These are phyloP conservation scores for Nemapogon koenigi DNA, from an alignment of 2,888 invertebrate genomes.

Conservation along the genomic window DNA sequence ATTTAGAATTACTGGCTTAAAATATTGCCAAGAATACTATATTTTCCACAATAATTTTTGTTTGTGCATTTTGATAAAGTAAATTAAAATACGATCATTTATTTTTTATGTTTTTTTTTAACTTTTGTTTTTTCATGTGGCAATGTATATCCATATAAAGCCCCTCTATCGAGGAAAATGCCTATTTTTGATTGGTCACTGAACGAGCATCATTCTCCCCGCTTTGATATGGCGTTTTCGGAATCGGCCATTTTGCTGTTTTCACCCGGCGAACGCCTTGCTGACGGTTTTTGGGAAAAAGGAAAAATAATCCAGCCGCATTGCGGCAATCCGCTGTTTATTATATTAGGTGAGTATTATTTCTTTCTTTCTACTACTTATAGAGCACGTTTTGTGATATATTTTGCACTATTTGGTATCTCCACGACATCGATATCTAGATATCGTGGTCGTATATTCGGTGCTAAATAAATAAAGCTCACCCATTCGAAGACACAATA, in stretches of 20 bases:
- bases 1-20: too few relatives aligned
- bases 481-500: constrained; percentile 56
- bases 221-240: constrained; percentile 23
- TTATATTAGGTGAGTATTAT: constrained; percentile 30
- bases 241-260: constrained; percentile 44
- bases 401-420: constrained; percentile 65
- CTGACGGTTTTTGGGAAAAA: constrained; percentile 13
- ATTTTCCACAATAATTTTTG: neutral
- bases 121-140: constrained; percentile 26
- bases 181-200: constrained; percentile 53
- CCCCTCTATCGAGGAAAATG: constrained; percentile 29
- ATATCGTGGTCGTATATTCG: constrained; percentile 65
- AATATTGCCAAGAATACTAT: neutral
- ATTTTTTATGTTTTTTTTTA: too few relatives aligned
- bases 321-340: constrained; percentile 37
- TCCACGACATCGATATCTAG: constrained; percentile 54
- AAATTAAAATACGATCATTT: neutral
- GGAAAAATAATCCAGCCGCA: constrained; percentile 36
- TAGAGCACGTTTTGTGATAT: neutral
- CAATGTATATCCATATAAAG: constrained; percentile 40
- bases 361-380: constrained; percentile 1
- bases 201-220: constrained; percentile 4
- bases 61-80: neutral
- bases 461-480: constrained; percentile 62
- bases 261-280: constrained; percentile 18